Percentiles rank a stretch among this genome's conserved stretches.
Conservation (phyloP, 2,888 invertebrate species). For the Tryphoninae sp. region DNA sequence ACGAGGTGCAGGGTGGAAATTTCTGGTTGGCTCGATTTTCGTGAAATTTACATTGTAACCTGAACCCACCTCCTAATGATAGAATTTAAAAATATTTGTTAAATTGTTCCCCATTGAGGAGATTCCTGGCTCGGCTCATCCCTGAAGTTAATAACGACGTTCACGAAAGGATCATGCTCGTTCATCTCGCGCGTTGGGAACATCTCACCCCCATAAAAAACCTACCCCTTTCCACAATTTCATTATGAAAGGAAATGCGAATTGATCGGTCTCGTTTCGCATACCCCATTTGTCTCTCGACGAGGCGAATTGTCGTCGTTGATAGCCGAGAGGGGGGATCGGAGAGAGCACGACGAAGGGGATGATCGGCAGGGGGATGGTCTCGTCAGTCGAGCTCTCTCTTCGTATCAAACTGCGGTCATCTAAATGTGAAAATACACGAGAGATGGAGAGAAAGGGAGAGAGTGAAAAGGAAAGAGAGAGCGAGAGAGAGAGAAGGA, state of each 20-base stretch:
- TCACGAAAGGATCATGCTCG: conserved; percentile 17
- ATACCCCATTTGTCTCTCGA: conserved; percentile 59
- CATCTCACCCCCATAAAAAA: background rate
- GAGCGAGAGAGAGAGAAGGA: conserved; percentile 6
- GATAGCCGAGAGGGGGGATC: conserved; percentile 27
- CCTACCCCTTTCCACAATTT: background rate
- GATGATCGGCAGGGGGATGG: conserved; percentile 42
- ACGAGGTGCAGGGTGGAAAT: no score
- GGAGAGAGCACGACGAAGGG: conserved; percentile 41
- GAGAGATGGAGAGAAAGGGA: conserved; percentile 20
- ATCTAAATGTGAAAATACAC: conserved; percentile 68
- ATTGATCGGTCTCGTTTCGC: conserved; percentile 38
- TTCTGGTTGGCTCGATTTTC: no score
- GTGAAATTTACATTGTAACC: no score
- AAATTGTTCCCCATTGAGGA: no score
- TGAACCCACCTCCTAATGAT: no score
- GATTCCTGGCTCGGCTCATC: background rate
- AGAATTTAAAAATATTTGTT: background rate
- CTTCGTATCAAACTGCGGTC: conserved; percentile 67
- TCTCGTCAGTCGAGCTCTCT: conserved; percentile 35
- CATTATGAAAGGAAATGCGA: conserved; percentile 12
- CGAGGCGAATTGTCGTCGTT: conserved; percentile 26
- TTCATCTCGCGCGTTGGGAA: conserved; percentile 22
- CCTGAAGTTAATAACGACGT: background rate
- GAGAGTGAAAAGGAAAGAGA: conserved; percentile 11